Conservation (phyloP, 1,140 invertebrate species). For the Lucilia sericata region DNA sequence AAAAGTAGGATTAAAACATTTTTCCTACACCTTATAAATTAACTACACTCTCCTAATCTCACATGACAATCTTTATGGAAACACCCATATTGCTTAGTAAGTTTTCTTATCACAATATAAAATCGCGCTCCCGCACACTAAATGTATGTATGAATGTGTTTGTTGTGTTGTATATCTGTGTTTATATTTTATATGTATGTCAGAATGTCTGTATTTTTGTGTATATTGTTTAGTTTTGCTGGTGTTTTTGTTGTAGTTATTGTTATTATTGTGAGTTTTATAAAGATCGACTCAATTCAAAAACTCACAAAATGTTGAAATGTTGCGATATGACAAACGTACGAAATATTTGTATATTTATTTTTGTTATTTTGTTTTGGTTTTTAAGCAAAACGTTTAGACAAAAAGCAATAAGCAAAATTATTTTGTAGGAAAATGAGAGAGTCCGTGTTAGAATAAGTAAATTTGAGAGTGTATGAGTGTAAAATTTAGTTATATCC, state of each 20-base stretch:
- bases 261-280: background rate
- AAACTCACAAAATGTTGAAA: background rate
- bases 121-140: conserved; percentile 41
- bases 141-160: conserved; percentile 1
- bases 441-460: background rate
- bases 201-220: background rate
- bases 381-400: background rate
- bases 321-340: conserved; percentile 18
- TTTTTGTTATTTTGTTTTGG: background rate
- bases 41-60: too few species aligned
- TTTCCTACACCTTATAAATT: too few species aligned
- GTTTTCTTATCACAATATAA: conserved; percentile 35
- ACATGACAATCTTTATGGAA: too few species aligned
- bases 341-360: background rate
- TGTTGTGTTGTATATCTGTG: background rate
- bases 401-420: background rate
- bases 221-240: background rate
- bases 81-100: conserved; percentile 32
- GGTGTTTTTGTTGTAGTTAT: background rate
- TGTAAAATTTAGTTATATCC: background rate
- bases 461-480: background rate
- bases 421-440: background rate
- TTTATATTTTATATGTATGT: background rate
- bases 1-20: too few species aligned
- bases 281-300: background rate